Conservation (phyloP, 2,888 invertebrate genomes). For the Mesoligia furuncula region DNA sequence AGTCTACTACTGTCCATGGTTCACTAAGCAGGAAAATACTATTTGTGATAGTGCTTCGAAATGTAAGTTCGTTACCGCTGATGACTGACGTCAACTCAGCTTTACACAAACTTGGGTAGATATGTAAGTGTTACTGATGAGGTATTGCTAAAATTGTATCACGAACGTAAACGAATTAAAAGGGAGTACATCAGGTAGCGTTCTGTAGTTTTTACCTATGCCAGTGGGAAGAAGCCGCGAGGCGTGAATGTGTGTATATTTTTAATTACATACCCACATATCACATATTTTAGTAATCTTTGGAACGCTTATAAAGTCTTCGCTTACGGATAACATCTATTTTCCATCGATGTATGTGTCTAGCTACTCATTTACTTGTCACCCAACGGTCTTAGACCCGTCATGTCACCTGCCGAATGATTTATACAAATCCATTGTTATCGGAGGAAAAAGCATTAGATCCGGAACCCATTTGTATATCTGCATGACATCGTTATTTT, state of each 20-base stretch:
- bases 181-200: not conserved
- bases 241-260: not conserved
- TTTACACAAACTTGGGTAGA: too few species aligned
- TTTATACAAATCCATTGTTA: slow-evolving; percentile 42
- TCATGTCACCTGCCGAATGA: slow-evolving; percentile 25
- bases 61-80: not conserved
- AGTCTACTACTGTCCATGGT: not conserved
- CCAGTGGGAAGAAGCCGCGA: not conserved
- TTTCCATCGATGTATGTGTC: not conserved
- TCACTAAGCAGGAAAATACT: not conserved
- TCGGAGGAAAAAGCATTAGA: slow-evolving; percentile 27
- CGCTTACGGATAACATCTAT: slow-evolving; percentile 3
- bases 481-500: slow-evolving; percentile 21
- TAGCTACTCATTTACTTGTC: not conserved
- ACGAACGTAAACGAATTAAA: not conserved
- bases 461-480: slow-evolving; percentile 30
- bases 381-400: not conserved
- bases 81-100: not conserved
- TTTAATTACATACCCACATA: not conserved
- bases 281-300: not conserved
- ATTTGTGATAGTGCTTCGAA: not conserved
- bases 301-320: not conserved
- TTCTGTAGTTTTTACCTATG: not conserved
- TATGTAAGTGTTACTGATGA: not conserved
- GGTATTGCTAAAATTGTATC: not conserved